phyloP scores from a whole-genome alignment of 23 tunicate genomes.

The Ciona savignyi region DNA sequence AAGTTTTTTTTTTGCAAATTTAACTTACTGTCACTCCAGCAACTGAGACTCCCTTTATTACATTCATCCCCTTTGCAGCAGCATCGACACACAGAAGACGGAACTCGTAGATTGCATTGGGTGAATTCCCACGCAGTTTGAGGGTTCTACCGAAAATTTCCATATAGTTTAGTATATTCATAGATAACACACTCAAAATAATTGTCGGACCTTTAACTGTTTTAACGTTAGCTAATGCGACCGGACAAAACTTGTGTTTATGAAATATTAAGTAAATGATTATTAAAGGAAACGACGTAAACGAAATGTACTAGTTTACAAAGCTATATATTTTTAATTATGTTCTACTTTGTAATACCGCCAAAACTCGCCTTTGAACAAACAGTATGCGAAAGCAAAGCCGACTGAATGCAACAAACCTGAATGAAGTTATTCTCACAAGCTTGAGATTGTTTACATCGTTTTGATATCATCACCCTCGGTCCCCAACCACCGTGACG shows the following conservation, averaged over 20 bases:
- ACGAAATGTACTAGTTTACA: too few species aligned
- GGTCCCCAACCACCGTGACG: constrained; percentile 18
- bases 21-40: constrained; percentile 41
- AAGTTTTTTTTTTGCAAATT: too few species aligned
- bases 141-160: constrained; percentile 24
- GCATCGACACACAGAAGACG: constrained; percentile 56
- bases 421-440: constrained; percentile 38
- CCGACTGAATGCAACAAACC: too few species aligned
- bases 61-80: constrained; percentile 53
- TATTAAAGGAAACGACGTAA: too few species aligned
- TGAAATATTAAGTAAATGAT: too few species aligned
- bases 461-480: constrained; percentile 8
- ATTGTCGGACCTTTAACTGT: background rate
- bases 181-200: background rate
- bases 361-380: too few species aligned
- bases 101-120: constrained; percentile 46
- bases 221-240: too few species aligned
- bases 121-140: constrained; percentile 10
- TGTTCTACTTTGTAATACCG: too few species aligned
- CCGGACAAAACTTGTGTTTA: too few species aligned
- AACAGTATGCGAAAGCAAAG: too few species aligned
- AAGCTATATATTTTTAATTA: too few species aligned
- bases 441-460: constrained; percentile 44
- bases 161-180: background rate
- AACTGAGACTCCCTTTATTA: constrained; percentile 19